Evolutionary conservation across 2,797 vertebrate genomes (phyloP).

Genomic region (Mustela erminea): DNA sequence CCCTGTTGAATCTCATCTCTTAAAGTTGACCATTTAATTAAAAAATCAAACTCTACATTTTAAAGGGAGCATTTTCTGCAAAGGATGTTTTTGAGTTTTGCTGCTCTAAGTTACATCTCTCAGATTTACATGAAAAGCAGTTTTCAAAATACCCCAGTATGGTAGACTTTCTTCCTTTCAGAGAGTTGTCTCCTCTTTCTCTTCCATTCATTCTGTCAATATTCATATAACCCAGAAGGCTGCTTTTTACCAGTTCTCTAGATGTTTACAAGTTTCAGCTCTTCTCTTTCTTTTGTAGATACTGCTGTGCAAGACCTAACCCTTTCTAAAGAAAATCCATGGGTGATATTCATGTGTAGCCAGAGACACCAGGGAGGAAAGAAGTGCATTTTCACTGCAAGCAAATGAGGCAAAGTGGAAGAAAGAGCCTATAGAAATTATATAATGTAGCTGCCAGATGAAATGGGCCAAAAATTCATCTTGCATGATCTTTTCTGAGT

Average conservation of each 20-base stretch:
- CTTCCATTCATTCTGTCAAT: neutral
- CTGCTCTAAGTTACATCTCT: neutral
- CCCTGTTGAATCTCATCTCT: neutral
- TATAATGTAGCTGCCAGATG: neutral
- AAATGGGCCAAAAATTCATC: neutral
- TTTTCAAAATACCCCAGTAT: conserved; percentile 67
- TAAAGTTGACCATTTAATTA: neutral
- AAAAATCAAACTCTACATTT: neutral
- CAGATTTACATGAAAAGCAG: neutral
- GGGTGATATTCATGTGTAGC: neutral
- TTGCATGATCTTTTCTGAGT: neutral
- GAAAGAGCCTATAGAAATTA: neutral
- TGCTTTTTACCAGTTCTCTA: neutral
- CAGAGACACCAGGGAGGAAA: neutral
- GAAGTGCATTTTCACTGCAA: neutral
- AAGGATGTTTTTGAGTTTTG: neutral
- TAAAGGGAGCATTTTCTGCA: neutral
- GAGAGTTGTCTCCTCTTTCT: neutral
- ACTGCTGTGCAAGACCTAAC: neutral
- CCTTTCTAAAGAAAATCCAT: neutral
- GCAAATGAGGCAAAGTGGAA: neutral
- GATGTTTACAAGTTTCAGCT: neutral
- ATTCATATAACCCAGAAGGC: neutral
- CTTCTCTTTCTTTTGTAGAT: neutral
- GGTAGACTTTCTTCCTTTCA: neutral